Base-by-base conservation (phyloP, 2,888 invertebrate species). In the Autographa gamma region DNA sequence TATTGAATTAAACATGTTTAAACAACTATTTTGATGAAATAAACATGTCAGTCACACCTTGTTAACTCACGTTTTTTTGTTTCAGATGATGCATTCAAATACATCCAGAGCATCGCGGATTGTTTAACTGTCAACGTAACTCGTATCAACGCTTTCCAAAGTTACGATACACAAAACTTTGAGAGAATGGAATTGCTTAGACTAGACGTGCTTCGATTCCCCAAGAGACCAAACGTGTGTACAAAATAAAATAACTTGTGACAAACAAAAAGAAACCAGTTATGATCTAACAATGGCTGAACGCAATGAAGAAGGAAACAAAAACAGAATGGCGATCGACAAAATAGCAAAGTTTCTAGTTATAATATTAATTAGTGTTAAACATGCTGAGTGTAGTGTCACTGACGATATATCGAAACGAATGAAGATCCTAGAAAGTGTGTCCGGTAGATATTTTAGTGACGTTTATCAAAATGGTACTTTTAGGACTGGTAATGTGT, bases 401-500 rank as follows among this genome's bases (percentile, higher is more conserved):
- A 77, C 88, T 79, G 86, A 86, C 63, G 89, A 92, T 76, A 87
- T 93, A 79, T 83, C 88, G 6, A 91, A 89, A 79, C 88, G 89
- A 80, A 85, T 95, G 80, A 92, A 90, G 73, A 81, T 93, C 9
- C 84, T 94, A 38, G 93, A 93, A 80, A 89, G 88, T 71, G 85
- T 94, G 25, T 89, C 94, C 0, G 94, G 94, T 56, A 91, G 90
- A 80, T 90, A 89, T 59, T 94, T 93, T 59, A 91, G 90, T 88
- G 92, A 94, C 73, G 86, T 95, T 41, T 95, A 94, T 68, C 87
- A 89, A 76, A 95, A 95, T 82, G 95, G 95, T 43, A 95, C 95
- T 0, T 96, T 95, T 81, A 90, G 93, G 72, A 96, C 96, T 80
- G 97, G 97, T 63, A 97, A 97, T 79, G 94, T 96, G 74, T 92